Evolutionary conservation across 1,140 invertebrate species (phyloP), one percentile per base, ranked within the genome.

Genomic region (Papilio polyxenes): DNA sequence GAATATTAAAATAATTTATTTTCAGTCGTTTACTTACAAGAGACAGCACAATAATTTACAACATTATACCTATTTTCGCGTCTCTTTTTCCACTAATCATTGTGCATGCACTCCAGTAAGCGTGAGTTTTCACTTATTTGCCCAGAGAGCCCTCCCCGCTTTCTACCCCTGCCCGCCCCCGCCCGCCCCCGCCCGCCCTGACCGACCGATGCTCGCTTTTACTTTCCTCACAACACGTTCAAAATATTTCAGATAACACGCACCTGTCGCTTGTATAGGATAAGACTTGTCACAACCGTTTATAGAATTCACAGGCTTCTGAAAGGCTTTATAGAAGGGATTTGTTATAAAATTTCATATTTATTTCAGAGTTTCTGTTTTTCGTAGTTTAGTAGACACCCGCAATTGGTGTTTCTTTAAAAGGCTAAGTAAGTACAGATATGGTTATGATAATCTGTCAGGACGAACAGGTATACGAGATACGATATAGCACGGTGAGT

Each of bases 41-140:
- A 44, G 15, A 15, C 20, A 65, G 23, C 2, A 44, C 23, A 75
- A 59, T 40, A 48, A 62, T 48, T 17, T 31, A 74, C 53, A 56
- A 74, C 11, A 37, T 75, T 40, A 15, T 81, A 48, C 81, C 81
- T 59, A 80, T 17, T 17, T 59, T 10, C 49, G 7, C 48, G 13
- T 49, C 65, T 83, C 15, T 76, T 0, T 13, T 8, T 23, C 23
- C 15, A 37, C 11, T 85, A 15, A n/a, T 81, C 81, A 81, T 15
- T 82, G 59, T 20, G 72, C 80, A 44, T 82, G 53, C 77, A 56
- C 84, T 81, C 84, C 83, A 81, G 82, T 82, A 84, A 82, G 81
- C 82, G 81, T 62, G 81, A 85, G 83, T 84, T 85, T 83, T 85
- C 86, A 85, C 85, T 85, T 84, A 87, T 85, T 82, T 82, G 53